phyloP scores from a whole-genome alignment of 2,888 invertebrate genomes.

The Piscicola geometra region DNA sequence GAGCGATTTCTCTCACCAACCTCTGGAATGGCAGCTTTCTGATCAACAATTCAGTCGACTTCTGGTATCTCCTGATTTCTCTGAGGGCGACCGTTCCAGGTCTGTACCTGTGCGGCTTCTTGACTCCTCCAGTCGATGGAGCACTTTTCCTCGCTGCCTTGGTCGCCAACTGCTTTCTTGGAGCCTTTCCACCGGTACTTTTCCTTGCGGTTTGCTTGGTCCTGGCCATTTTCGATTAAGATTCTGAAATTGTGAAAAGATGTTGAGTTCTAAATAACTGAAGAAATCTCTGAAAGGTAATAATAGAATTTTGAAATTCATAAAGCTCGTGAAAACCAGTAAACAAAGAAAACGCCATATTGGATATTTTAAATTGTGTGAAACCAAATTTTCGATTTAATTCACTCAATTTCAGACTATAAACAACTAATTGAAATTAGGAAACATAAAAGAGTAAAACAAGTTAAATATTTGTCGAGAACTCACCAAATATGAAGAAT shows the following conservation, averaged over 20 bases:
- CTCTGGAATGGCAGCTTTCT: conserved; percentile 56
- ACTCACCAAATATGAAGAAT: no score
- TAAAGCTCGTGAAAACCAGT: background rate
- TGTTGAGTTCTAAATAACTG: background rate
- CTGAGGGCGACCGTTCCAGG: conserved; percentile 57
- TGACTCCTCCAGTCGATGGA: conserved; percentile 56
- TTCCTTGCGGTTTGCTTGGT: conserved; percentile 57
- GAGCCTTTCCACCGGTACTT: conserved; percentile 57
- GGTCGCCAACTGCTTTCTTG: conserved; percentile 56
- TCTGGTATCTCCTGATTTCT: conserved; percentile 57
- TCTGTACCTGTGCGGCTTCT: conserved; percentile 56
- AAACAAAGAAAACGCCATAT: conserved; percentile 13
- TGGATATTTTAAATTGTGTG: background rate
- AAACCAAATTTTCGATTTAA: background rate
- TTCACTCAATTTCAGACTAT: no score
- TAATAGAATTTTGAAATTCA: background rate
- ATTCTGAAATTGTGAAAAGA: background rate
- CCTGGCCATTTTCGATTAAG: conserved; percentile 51
- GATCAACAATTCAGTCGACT: conserved; percentile 55
- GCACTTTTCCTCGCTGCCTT: conserved; percentile 57
- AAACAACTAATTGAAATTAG: no score
- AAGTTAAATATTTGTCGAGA: no score
- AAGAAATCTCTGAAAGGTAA: background rate
- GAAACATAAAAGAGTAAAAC: no score
- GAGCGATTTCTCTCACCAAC: conserved; percentile 56